Percentiles rank a stretch among this genome's conserved stretches.
Evolutionary conservation across 2,113 vertebrate species (phyloP).

Genomic region (Rhombomys opimus): DNA sequence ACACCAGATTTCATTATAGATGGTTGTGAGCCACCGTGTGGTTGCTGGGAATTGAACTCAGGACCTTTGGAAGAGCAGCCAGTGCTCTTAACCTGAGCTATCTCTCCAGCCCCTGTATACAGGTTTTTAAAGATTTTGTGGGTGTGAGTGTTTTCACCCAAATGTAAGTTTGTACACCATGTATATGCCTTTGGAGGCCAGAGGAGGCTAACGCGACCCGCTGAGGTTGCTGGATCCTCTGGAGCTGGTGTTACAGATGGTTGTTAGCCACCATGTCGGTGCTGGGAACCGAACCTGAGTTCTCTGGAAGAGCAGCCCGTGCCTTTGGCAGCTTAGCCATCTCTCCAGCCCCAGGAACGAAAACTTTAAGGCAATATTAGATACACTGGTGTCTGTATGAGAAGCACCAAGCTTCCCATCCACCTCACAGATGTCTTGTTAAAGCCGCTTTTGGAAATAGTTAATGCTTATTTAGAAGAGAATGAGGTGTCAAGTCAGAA

Average conservation of each 20-base stretch:
- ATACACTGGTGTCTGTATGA: background rate
- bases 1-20: no score
- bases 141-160: background rate
- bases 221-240: background rate
- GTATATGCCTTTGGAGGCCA: background rate
- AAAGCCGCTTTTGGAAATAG: conserved; percentile 6
- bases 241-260: background rate
- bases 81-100: no score
- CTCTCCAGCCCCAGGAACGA: background rate
- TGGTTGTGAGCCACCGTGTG: no score
- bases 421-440: background rate
- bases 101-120: background rate
- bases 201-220: background rate
- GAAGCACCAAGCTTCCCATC: background rate
- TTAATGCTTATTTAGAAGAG: conserved; percentile 3
- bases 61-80: no score
- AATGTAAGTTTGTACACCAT: background rate
- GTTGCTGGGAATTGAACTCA: no score
- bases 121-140: background rate
- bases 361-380: background rate
- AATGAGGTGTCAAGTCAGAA: background rate
- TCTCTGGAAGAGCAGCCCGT: background rate
- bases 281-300: background rate
- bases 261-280: background rate
- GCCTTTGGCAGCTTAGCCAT: background rate